These are phyloP conservation scores for Trematomus bernacchii DNA, from an alignment of 2,797 vertebrate genomes.

Conservation along the genomic window DNA sequence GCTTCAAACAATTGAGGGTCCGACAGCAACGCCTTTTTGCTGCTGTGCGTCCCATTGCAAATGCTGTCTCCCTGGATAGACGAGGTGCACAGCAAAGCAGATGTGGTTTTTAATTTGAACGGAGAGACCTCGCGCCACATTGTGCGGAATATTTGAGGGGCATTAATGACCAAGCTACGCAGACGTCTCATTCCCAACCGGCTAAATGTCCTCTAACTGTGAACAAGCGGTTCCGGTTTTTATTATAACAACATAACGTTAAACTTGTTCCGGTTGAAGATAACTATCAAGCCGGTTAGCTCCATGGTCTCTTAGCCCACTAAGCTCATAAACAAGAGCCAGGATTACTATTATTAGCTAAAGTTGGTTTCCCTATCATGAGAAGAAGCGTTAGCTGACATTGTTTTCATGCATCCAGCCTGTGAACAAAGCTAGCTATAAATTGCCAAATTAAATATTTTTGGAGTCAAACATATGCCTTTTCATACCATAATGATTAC, in stretches of 20 bases:
- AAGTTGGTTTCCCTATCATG: constrained; percentile 14
- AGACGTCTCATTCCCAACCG: constrained; percentile 56
- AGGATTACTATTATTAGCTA: constrained; percentile 39
- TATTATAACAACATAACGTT: not conserved
- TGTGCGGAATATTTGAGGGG: constrained; percentile 34
- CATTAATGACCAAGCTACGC: constrained; percentile 19
- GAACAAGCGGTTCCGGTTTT: not conserved
- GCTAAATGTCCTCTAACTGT: not conserved
- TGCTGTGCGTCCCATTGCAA: constrained; percentile 72
- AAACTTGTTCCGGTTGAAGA: not conserved
- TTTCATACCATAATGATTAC: constrained; percentile 76
- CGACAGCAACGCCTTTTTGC: constrained; percentile 63
- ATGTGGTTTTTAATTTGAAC: not conserved
- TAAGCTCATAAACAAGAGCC: constrained; percentile 4
- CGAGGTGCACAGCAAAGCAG: constrained; percentile 35
- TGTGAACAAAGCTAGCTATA: not conserved
- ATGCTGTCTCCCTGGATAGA: constrained; percentile 74
- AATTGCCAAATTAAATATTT: not conserved
- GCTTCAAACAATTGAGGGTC: constrained; percentile 86
- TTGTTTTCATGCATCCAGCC: not conserved
- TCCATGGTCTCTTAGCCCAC: not conserved
- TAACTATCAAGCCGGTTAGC: not conserved
- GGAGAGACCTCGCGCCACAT: constrained; percentile 18
- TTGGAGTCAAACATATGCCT: not conserved
- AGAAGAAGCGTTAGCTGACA: constrained; percentile 54